Evolutionary conservation across 2,113 vertebrate genomes (phyloP), one percentile per base, ranked within the genome.

Genomic region (Xenotilapia longispinis): DNA sequence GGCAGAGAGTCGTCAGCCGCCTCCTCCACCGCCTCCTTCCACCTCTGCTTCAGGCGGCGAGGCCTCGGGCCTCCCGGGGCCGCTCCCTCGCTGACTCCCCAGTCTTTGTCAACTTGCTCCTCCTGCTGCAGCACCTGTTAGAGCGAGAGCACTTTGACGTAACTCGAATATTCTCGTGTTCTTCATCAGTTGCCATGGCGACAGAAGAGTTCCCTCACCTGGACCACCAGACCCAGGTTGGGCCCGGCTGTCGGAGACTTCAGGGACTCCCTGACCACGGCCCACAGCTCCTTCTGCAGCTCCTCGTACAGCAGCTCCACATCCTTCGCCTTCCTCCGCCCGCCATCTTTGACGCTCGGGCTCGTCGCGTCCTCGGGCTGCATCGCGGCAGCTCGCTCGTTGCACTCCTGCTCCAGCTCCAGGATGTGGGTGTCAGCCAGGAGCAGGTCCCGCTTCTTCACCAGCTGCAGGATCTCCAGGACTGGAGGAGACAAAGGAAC

Each of bases 271-370:
- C 94, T 92, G 73, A 98, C 96, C 87, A 98, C 97, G 0, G 96
- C 96, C 97, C 97, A 97, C 84, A 99, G 95, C 92, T 98, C 97
- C 38, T 97, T 97, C 95, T 97, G 97, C 93, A 99, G 96, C 5
- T 97, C 98, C 85, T 98, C 96, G 13, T 99, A 98, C 11, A 99
- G 96, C 86, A 99, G 96, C 3, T 97, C 96, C 93, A 98, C 97
- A 9, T 98, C 98, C 85, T 97, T 97, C 0, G 96, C 97, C 73
- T 97, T 97, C 47, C 98, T 96, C 7, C 97, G 97, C 0, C 95
- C 92, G 5, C 96, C 91, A 6, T 96, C 94, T 57, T 96, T 92
- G 51, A 84, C 47, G 15, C 87, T 40, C 4, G 92, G 21, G 68
- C 92, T 85, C 6, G 47, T 5, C 60, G 51, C 26, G 38, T 95